Evolutionary conservation across 2,797 vertebrate genomes (phyloP).

Genomic region (Aselliscus stoliczkanus): DNA sequence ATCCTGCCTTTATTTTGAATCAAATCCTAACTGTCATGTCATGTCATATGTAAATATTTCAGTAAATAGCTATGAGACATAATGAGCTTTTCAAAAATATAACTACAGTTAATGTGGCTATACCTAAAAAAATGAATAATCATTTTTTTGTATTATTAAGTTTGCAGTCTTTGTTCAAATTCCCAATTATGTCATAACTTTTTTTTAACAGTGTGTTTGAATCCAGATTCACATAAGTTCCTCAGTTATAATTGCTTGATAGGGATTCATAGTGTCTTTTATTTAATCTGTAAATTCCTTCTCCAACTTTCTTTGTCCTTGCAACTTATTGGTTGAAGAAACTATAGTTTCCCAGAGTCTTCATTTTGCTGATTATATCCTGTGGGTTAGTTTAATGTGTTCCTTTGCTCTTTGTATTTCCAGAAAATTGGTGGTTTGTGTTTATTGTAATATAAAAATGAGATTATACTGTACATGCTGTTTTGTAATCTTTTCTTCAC

Average conservation of each 20-base stretch:
- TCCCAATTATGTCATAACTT: background rate
- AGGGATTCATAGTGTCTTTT: background rate
- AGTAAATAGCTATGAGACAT: background rate
- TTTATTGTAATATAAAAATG: slow-evolving; percentile 2
- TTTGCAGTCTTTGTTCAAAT: background rate
- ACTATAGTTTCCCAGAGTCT: background rate
- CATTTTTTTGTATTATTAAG: background rate
- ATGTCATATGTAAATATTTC: background rate
- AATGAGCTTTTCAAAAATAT: background rate
- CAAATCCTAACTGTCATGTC: background rate
- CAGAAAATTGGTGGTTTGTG: background rate
- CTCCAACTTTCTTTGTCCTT: background rate
- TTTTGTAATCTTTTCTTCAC: background rate
- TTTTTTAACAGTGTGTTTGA: background rate
- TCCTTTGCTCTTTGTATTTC: slow-evolving; percentile 20
- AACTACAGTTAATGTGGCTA: background rate
- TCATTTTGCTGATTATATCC: background rate
- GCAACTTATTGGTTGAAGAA: background rate
- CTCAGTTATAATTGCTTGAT: background rate
- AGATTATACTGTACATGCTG: background rate
- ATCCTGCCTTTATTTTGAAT: background rate
- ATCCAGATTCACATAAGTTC: background rate
- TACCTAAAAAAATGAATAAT: background rate
- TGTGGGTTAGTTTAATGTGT: background rate
- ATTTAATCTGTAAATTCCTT: background rate